Evolutionary conservation across 1,140 invertebrate genomes (phyloP), one percentile per base, ranked within the genome.

Genomic region (Cotesia chilonis): DNA sequence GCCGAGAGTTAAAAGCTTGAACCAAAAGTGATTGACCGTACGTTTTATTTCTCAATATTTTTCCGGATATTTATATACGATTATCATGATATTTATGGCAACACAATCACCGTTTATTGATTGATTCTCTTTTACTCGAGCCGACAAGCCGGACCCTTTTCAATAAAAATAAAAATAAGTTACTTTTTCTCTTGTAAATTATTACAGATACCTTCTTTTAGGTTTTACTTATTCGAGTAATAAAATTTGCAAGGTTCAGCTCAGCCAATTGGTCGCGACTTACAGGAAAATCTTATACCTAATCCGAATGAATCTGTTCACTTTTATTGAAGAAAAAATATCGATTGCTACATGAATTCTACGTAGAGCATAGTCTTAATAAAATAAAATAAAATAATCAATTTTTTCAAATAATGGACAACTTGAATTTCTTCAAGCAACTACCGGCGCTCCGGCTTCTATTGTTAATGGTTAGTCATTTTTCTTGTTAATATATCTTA

Each of bases 381-480:
- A 14, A 14, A 14, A 17, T 17, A 17, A 17, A 59, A 59, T 59
- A 59, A 17, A 20, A 59, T 59, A 28, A 17, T 9, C 57, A 59
- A 59, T 59, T 59, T 59, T 59, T 14, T 14, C 14, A 52, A 83
- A 80, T 66, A 77, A 80, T 70, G 64, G 75, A 10, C 76, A 81
- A 54, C 41, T 83, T 38, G 82, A 83, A 73, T 83, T 81, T 68
- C 77, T 81, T 79, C 76, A 74, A 14, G 9, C 68, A 17, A 81
- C 75, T 38, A 79, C 78, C 1, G 75, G 70, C 71, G 61, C 77
- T 63, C 81, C 82, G 60, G 79, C 79, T 66, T 7, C 36, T 9
- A 41, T 6, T 12, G 10, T 9, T n/a, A 41, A 37, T 41, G 63
- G 63, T 65, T 41, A 12, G 64, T 65, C 20, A 14, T 20, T 10